phyloP scores from a whole-genome alignment of 2,113 vertebrate species.

The Crotalus helleri region DNA sequence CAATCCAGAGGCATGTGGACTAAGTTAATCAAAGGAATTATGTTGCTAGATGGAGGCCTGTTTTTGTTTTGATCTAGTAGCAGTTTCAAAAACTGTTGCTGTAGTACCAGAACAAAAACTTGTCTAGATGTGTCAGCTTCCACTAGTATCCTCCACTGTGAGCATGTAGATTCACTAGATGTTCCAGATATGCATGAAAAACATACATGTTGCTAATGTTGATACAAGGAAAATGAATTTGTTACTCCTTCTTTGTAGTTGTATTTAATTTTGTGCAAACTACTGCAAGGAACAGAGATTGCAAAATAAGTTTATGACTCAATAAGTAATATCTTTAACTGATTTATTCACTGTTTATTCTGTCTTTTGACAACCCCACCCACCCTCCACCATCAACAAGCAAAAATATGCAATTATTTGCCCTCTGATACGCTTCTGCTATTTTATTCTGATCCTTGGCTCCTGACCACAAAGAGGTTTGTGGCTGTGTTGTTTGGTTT shows the following conservation, averaged over 20 bases:
- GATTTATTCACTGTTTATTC: not conserved
- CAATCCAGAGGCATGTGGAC: not conserved
- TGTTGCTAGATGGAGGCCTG: not conserved
- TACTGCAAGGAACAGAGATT: not conserved
- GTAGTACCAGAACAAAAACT: not conserved
- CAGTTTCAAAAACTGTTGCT: rapidly evolving
- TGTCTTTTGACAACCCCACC: not conserved
- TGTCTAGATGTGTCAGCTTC: not conserved
- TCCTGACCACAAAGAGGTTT: not conserved
- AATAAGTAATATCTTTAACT: not conserved
- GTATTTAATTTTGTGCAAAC: rapidly evolving
- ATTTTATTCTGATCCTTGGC: not conserved
- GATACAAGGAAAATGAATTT: not conserved
- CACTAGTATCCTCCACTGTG: not conserved
- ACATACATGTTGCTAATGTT: rapidly evolving
- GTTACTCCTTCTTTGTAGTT: not conserved
- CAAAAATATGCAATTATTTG: not conserved
- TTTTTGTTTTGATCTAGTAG: not conserved
- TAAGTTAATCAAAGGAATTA: not conserved
- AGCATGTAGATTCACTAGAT: not conserved
- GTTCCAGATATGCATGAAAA: not conserved
- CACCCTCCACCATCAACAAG: not conserved
- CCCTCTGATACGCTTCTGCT: not conserved
- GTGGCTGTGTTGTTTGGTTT: not conserved
- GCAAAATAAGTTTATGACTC: not conserved